These are phyloP conservation scores for Sorex fumeus DNA, from an alignment of 2,113 vertebrate genomes.

Conservation along the genomic window DNA sequence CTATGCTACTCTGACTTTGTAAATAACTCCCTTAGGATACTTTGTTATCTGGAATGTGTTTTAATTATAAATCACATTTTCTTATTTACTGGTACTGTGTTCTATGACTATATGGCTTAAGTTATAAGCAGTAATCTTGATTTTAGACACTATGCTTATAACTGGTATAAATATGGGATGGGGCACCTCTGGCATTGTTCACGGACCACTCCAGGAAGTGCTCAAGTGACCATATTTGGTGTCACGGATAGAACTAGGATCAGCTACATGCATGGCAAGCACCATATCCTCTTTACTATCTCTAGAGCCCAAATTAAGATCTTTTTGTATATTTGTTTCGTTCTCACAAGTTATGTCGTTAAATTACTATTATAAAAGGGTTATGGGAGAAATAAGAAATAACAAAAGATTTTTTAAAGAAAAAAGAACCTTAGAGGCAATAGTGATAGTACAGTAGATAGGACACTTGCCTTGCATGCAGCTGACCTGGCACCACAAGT, in stretches of 20 bases:
- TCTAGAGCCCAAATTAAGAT: neutral
- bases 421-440: neutral
- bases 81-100: neutral
- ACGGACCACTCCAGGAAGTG: too few species aligned
- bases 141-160: neutral
- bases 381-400: neutral
- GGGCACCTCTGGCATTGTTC: too few species aligned
- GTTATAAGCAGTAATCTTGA: neutral
- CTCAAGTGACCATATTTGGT: too few species aligned
- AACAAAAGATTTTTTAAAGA: conserved; percentile 35
- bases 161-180: neutral
- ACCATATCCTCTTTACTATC: too few species aligned
- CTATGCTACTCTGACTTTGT: neutral
- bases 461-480: too few species aligned
- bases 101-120: neutral
- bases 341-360: neutral
- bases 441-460: too few species aligned
- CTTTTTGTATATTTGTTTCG: conserved; percentile 8
- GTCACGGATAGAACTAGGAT: too few species aligned
- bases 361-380: neutral
- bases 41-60: neutral
- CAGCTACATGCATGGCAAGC: too few species aligned
- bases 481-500: too few species aligned
- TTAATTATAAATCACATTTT: conserved; percentile 52
- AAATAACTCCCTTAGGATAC: neutral